These are phyloP conservation scores for Enteromius argenteus DNA, from an alignment of 2,797 vertebrate species.

Conservation along the genomic window DNA sequence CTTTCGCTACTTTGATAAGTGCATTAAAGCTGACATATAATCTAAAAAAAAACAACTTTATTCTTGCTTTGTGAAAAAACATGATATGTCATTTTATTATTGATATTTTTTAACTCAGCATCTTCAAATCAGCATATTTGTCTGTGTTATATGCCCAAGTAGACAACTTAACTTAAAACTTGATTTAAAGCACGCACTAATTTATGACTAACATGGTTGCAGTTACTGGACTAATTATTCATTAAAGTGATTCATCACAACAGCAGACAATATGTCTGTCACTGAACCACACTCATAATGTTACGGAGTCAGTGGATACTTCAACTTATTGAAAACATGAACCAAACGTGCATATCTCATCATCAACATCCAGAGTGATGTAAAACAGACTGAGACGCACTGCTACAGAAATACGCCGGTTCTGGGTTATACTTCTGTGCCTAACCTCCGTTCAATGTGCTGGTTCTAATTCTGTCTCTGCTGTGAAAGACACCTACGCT, in stretches of 20 bases:
- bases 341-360: neutral
- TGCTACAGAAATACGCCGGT: neutral
- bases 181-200: neutral
- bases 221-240: neutral
- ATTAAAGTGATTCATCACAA: neutral
- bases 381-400: neutral
- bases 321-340: neutral
- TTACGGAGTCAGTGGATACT: neutral
- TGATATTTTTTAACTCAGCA: neutral
- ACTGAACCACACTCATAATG: neutral
- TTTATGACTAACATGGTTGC: neutral
- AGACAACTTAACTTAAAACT: neutral
- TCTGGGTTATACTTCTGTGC: neutral
- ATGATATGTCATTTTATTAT: neutral
- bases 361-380: neutral
- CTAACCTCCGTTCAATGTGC: neutral
- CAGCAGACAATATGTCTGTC: neutral
- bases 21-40: neutral
- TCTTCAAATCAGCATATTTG: neutral
- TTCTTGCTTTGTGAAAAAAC: neutral
- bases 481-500: constrained; percentile 42
- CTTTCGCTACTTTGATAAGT: neutral
- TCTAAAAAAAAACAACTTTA: neutral
- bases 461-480: neutral
- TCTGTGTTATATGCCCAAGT: neutral